Conservation (phyloP, 2,888 invertebrate species). For the Acanthopleura granulata region DNA sequence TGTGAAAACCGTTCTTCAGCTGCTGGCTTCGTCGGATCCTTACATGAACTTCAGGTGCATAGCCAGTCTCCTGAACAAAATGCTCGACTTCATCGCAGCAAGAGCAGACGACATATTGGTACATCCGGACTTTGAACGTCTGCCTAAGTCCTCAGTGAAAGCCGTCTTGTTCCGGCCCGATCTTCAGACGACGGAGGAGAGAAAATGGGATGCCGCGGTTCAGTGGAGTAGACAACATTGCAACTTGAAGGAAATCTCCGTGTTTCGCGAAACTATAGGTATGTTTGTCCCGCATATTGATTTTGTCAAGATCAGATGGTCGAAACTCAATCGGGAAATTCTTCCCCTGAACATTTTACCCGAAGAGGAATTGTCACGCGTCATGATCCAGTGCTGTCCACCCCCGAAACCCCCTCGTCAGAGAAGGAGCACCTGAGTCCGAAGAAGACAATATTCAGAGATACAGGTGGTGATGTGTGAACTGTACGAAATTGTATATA, state of each 20-base stretch:
- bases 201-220: slow-evolving; percentile 17
- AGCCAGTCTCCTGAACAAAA: neutral
- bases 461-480: no score
- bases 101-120: neutral
- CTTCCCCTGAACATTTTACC: slow-evolving; percentile 8
- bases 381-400: neutral
- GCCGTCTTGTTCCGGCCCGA: neutral
- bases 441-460: no score
- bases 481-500: no score
- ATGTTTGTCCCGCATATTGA: slow-evolving; percentile 3
- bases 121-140: neutral
- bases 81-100: neutral
- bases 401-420: neutral
- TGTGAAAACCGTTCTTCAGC: slow-evolving; percentile 4
- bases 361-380: neutral
- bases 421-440: no score
- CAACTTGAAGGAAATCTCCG: neutral
- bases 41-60: neutral
- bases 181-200: slow-evolving; percentile 17
- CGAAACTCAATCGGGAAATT: slow-evolving; percentile 11
- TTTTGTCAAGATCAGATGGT: neutral
- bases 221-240: slow-evolving; percentile 15
- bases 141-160: neutral
- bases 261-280: neutral
- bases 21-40: neutral